Evolutionary conservation across 1,140 invertebrate genomes (phyloP), one percentile per base, ranked within the genome.

Genomic region (Zaprionus davidi): DNA sequence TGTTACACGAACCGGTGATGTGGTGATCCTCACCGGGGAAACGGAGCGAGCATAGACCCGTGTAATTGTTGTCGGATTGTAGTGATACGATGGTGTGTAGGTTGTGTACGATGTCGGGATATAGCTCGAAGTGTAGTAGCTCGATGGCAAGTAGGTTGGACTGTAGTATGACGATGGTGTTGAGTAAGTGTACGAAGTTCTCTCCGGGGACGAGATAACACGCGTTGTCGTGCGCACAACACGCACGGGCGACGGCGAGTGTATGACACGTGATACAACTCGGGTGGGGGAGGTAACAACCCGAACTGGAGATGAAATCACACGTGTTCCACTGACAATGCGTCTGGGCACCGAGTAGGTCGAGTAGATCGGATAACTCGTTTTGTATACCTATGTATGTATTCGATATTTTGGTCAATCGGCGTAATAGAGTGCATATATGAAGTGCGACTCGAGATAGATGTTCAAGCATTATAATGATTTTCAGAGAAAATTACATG

Each of bases 1-100:
- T 55, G 96, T 94, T 68, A 95, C 94, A 58, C 94, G 94, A 73
- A 94, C 69, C 93, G 74, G 94, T 93, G 77, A 79, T 66, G 73
- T 84, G 6, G 95, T 93, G 70, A 95, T 93, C 73, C 96, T 94
- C 78, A 95, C 93, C 41, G 95, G 94, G 73, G 95, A 95, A 63
- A 81, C 69, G 15, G 91, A 90, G 20, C 85, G 76, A 26, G 73
- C 82, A 72, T 91, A 92, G 17, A 91, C 81, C 38, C 91, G 90
- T 62, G 91, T 81, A 60, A 92, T 58, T 64, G 82, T 88, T 80
- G 86, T 86, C 13, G 91, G 91, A 58, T 79, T 91, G 72, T 92
- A 92, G 60, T 79, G 58, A 72, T 91, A 92, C 63, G 91, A 90
- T 73, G 91, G 91, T 70, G 91, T 90, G 67, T 91, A 83, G 63